A percentile compares a stretch with the other conserved stretches of the same genome.
Conservation (phyloP, 2,888 invertebrate species). For the Hirtodrosophila alboralis region DNA sequence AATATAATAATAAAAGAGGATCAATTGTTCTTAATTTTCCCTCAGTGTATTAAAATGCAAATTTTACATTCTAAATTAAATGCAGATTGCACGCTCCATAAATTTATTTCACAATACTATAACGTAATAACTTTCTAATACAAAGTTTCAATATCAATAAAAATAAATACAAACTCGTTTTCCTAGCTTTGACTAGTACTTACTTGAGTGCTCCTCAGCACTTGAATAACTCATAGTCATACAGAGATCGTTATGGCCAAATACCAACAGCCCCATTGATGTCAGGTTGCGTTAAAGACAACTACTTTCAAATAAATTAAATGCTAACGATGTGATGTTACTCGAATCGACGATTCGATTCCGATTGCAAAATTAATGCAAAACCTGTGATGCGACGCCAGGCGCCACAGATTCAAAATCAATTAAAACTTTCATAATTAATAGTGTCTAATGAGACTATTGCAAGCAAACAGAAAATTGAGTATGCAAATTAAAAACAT, state of each 20-base stretch:
- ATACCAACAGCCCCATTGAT: conserved; percentile 34
- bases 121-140: conserved; percentile 30
- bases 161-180: conserved; percentile 42
- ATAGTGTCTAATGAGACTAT: conserved; percentile 47
- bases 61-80: conserved; percentile 2
- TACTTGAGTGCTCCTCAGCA: conserved; percentile 30
- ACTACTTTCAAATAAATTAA: conserved; percentile 57
- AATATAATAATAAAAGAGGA: too few species aligned
- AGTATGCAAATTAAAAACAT: conserved; percentile 50
- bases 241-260: conserved; percentile 31
- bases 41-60: too few species aligned
- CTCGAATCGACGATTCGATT: conserved; percentile 9
- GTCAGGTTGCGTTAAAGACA: conserved; percentile 41
- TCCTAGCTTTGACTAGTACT: conserved; percentile 18
- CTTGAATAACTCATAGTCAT: conserved; percentile 44
- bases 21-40: too few species aligned
- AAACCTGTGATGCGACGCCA: conserved; percentile 17
- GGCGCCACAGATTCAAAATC: conserved; percentile 38
- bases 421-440: conserved; percentile 64
- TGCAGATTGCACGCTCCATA: neutral
- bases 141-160: conserved; percentile 17
- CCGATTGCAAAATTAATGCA: conserved; percentile 27
- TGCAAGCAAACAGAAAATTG: conserved; percentile 25
- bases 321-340: conserved; percentile 37
- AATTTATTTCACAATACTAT: conserved; percentile 6